Conservation (phyloP, 2,797 vertebrate genomes). For the Anguilla anguilla region DNA sequence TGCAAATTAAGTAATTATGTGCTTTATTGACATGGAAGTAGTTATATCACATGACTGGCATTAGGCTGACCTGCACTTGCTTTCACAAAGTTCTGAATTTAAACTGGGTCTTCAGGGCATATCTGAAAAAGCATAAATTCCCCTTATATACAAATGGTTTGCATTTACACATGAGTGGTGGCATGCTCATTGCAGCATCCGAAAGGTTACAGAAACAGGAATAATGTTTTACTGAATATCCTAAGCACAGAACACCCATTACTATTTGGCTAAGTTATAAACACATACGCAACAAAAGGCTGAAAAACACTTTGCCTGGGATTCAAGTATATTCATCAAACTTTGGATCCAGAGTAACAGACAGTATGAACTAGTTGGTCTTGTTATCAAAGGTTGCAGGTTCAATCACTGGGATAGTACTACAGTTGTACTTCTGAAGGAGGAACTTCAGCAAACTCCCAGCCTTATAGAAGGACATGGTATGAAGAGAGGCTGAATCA, state of each 20-base stretch:
- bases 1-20: conserved; percentile 1
- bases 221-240: neutral
- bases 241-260: neutral
- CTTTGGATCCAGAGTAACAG: no score
- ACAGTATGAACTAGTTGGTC: neutral
- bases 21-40: neutral
- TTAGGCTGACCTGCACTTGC: neutral
- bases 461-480: neutral
- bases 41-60: neutral
- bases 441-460: neutral
- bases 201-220: neutral
- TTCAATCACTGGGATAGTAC: neutral
- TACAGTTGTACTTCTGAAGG: neutral
- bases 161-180: neutral
- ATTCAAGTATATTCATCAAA: neutral
- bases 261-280: neutral
- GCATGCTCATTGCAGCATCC: neutral
- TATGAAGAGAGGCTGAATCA: neutral
- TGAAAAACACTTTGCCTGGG: no score
- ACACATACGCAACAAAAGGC: neutral
- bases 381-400: neutral
- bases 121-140: neutral
- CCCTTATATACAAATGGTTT: neutral
- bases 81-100: neutral
- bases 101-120: neutral